Evolutionary conservation across 92 coral and sea anemone genomes (phyloP), one percentile per base, ranked within the genome.

Genomic region (Epizoanthus rinbou): DNA sequence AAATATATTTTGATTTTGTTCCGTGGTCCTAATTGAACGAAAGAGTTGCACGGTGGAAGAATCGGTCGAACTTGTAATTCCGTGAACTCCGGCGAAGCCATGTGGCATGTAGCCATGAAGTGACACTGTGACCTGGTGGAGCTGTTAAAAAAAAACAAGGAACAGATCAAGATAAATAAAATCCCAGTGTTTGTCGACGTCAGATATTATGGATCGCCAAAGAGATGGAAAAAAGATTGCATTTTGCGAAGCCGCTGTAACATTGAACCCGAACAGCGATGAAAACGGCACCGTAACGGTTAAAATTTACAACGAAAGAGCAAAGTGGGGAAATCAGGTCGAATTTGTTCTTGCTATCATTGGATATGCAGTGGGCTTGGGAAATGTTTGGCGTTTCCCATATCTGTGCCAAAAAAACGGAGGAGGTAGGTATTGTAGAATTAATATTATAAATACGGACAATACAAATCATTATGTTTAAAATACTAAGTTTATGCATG

Each of bases 371-470:
- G 80, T 75, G 0, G 80, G 80, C 1, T 35, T 75, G 65, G 80
- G 80, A 57, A 75, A 75, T 13, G 35, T 75, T 31, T 75, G 80
- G 80, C 80, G 80, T 33, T 75, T 75, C 21, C 80, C 80, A 56
- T 75, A 75, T 35, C 68, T 75, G 19, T 75, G 80, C 21, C 80
- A 75, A 52, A 75, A 75, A 75, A 58, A 75, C 31, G 80, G 80
- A 75, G 80, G 80, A 35, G 80, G 67, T 75, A 75, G 57, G 80
- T 41, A 33, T 25, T 16, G 18, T 14, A 67, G 15, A 50, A 50
- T 2, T 11, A 9, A 37, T 37, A 37, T 3, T 50, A 50, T 28
- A n/a, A n/a, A n/a, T 28, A 28, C 31, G 31, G 31, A 28, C 31
- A 28, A 50, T 50, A 50, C 54, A 10, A 50, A 6, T 50, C 16